These are phyloP conservation scores for Drosophila novamexicana DNA, from an alignment of 1,140 invertebrate genomes.

Conservation along the genomic window DNA sequence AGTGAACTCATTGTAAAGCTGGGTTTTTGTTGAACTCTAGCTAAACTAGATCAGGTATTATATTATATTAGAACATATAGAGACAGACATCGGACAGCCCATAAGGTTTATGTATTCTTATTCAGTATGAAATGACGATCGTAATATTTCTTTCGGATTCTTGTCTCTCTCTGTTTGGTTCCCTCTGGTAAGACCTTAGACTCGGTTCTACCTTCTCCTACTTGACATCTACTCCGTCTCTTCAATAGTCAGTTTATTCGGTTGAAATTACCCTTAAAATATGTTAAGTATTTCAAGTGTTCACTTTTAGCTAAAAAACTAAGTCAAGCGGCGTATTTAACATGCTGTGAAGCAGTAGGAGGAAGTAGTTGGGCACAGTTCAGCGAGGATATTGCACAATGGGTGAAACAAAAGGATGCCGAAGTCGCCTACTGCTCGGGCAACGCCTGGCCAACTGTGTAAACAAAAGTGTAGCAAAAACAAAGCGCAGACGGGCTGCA, in stretches of 20 bases:
- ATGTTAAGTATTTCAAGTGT: slow-evolving; percentile 6
- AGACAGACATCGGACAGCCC: no score
- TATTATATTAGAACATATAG: no score
- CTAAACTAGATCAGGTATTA: no score
- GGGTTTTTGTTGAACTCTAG: no score
- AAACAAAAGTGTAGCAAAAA: slow-evolving; percentile 54
- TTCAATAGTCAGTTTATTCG: neutral
- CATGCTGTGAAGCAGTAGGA: neutral
- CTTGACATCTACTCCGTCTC: no score
- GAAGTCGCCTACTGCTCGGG: slow-evolving; percentile 2
- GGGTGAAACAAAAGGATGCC: slow-evolving; percentile 23
- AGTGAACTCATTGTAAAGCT: no score
- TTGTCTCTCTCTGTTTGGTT: no score
- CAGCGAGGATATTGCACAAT: slow-evolving; percentile 49
- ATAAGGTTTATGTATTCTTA: no score
- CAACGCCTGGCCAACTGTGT: slow-evolving; percentile 50
- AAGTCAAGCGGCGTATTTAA: slow-evolving; percentile 8
- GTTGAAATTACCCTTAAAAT: slow-evolving; percentile 14
- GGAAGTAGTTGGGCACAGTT: neutral
- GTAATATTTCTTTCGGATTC: no score
- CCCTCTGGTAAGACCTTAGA: no score
- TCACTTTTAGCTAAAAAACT: slow-evolving; percentile 2
- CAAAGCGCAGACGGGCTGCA: slow-evolving; percentile 29
- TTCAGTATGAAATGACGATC: no score
- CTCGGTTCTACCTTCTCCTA: neutral